A percentile compares a stretch with the other conserved stretches of the same genome.
phyloP scores from a whole-genome alignment of 2,113 vertebrate species.

The Marmota monax region DNA sequence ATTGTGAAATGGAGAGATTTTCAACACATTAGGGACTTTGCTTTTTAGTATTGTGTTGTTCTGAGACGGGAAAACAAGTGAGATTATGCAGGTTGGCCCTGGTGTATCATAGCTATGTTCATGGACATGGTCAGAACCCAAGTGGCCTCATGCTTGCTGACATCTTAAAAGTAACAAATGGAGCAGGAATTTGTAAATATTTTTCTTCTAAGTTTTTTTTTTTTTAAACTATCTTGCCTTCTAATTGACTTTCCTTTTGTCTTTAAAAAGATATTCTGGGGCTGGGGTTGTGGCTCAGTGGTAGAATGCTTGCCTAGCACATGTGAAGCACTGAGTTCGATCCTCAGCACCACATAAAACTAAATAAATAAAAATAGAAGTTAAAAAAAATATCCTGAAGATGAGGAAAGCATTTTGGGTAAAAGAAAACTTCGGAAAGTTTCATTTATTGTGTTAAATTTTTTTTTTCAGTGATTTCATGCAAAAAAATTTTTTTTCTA shows the following conservation, averaged over 20 bases:
- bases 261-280: not conserved
- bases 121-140: not conserved
- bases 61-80: not conserved
- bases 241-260: conserved; percentile 1
- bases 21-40: conserved; percentile 48
- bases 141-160: not conserved
- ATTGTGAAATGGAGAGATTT: conserved; percentile 68
- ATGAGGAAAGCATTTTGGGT: not conserved
- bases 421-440: not conserved
- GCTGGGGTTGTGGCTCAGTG: no score
- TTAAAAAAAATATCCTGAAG: not conserved
- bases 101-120: not conserved
- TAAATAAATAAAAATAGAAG: no score
- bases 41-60: conserved; percentile 10
- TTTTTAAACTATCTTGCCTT: not conserved
- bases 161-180: not conserved
- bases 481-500: no score
- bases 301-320: no score
- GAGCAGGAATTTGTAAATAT: not conserved
- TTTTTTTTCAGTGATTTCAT: not conserved
- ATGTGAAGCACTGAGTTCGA: no score
- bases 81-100: not conserved
- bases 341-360: no score
- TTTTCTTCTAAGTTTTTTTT: not conserved
- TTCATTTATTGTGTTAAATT: not conserved